Base-by-base conservation (phyloP, 2,113 vertebrate genomes). In the Ochotona princeps region DNA sequence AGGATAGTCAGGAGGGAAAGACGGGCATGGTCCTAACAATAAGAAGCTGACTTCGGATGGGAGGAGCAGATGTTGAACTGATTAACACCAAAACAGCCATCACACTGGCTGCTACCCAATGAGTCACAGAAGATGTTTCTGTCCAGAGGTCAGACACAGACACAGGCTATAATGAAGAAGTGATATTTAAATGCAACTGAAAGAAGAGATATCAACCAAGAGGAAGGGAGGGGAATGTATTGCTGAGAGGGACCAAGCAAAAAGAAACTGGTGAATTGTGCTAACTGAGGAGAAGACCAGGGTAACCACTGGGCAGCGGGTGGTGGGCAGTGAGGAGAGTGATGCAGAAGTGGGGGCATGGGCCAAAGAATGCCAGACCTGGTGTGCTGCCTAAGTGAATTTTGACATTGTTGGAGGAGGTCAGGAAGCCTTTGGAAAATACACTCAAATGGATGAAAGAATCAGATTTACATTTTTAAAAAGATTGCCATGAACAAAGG, bases 391-490 rank as follows among this genome's bases (percentile, higher is more conserved):
- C 38, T 44, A 57, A 18, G 10, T 49, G 32, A 78, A 61, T 30
- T 66, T 57, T 21, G 57, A 47, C 69, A 28, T n/a, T 61, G 18
- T 75, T 54, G 54, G 26, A 87, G 67, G 82, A 32, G 20, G 8
- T 35, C 79, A 72, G 54, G 57, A 93, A 83, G 63, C 28, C 65
- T 84, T 83, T 54, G 66, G 15, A 87, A 83, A 32, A 54, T 51
- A 70, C 57, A 30, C 67, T 76, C 47, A 49, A 44, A 93, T 12
- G n/a, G 65, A 28, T 32, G 54, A 63, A 26, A 78, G 73, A 28
- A 82, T 76, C 28, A 76, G 7, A 87, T 86, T 65, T 47, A 47
- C 72, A 67, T 76, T 93, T 75, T 10, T 76, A 93, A 94, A 84
- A 44, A 70, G 54, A 47, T 81, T 93, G 35, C 54, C 90, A 21